Evolutionary conservation across 2,113 vertebrate genomes (phyloP).

Genomic region (Uria aalge): DNA sequence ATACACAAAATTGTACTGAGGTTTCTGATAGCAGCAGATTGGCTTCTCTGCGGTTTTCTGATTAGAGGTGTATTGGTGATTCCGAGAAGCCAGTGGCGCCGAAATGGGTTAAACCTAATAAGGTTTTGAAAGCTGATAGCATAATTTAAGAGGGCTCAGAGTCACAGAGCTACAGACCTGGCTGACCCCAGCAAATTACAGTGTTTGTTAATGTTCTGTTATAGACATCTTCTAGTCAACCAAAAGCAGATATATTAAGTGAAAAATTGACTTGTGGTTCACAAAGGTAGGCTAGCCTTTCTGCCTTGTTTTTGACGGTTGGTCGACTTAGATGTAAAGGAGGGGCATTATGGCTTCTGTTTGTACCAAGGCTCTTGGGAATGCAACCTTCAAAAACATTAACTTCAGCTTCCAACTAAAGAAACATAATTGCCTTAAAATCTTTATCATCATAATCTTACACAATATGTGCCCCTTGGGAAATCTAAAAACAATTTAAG

Average conservation of each 20-base stretch:
- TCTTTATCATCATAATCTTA: slow-evolving; percentile 61
- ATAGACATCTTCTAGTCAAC: slow-evolving; percentile 72
- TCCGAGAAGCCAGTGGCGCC: slow-evolving; percentile 87
- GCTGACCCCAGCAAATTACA: slow-evolving; percentile 74
- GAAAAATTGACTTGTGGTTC: slow-evolving; percentile 76
- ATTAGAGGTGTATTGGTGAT: slow-evolving; percentile 79
- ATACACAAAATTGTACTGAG: slow-evolving; percentile 84
- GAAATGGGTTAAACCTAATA: slow-evolving; percentile 87
- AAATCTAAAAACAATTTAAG: slow-evolving; percentile 69
- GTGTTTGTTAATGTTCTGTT: slow-evolving; percentile 76
- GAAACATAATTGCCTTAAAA: slow-evolving; percentile 68
- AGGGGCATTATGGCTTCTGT: not conserved
- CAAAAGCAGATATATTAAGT: slow-evolving; percentile 78
- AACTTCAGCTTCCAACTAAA: slow-evolving; percentile 59
- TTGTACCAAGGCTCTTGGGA: slow-evolving; percentile 38
- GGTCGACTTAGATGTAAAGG: slow-evolving; percentile 10
- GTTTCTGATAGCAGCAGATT: slow-evolving; percentile 83
- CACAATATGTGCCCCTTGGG: slow-evolving; percentile 26
- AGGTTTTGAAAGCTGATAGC: slow-evolving; percentile 89
- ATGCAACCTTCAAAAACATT: slow-evolving; percentile 37
- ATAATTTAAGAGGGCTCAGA: slow-evolving; percentile 75
- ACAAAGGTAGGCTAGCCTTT: slow-evolving; percentile 44
- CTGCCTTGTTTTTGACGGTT: slow-evolving; percentile 51
- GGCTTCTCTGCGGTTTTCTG: slow-evolving; percentile 84
- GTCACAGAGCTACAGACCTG: slow-evolving; percentile 69